phyloP scores from a whole-genome alignment of 2,797 vertebrate species.

The Valencia hispanica region DNA sequence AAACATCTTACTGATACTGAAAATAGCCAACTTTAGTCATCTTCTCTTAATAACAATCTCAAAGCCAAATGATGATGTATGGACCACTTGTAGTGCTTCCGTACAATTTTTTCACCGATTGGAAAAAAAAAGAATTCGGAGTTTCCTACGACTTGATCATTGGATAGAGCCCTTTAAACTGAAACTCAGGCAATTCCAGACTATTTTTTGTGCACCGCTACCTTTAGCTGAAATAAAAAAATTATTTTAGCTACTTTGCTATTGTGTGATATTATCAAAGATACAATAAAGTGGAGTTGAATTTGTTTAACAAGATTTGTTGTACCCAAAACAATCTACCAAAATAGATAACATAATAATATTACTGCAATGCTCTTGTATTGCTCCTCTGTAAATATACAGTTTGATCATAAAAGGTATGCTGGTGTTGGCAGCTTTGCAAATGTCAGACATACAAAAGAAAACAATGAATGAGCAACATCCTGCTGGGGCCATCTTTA shows the following conservation, averaged over 20 bases:
- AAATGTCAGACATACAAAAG: constrained; percentile 10
- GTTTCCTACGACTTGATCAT: neutral
- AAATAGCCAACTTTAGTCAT: neutral
- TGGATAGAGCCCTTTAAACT: neutral
- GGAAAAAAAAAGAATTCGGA: neutral
- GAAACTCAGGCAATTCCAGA: neutral
- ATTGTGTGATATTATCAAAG: neutral
- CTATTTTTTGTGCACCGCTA: neutral
- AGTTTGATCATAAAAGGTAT: neutral
- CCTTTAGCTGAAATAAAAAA: neutral
- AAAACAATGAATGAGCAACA: neutral
- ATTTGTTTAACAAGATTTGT: neutral
- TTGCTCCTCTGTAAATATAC: neutral
- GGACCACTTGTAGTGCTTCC: neutral
- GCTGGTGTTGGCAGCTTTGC: neutral
- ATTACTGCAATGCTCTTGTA: neutral
- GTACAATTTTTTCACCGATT: neutral
- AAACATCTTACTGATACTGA: neutral
- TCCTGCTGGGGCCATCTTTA: constrained; percentile 4
- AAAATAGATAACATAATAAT: neutral
- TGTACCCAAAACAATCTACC: neutral
- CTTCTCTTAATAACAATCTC: neutral
- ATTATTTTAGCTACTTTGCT: neutral
- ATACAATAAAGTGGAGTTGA: neutral
- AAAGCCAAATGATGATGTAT: neutral